Evolutionary conservation across 2,797 vertebrate species (phyloP).

Genomic region (Danionella dracula): DNA sequence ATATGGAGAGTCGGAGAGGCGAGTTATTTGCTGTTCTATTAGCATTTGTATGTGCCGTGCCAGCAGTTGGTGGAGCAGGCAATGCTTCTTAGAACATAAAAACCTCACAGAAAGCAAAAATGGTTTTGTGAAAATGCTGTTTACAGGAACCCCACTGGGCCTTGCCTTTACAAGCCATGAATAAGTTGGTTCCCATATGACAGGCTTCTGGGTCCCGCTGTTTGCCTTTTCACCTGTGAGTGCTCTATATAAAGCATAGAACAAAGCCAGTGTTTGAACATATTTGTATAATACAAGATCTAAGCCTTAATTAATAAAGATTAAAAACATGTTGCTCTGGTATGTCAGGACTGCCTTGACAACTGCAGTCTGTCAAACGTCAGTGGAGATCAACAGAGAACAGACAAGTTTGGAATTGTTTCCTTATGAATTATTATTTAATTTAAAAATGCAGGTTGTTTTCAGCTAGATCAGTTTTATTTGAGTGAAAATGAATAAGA

Average conservation of each 20-base stretch:
- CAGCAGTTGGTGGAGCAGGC: conserved; percentile 27
- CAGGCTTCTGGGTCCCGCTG: conserved; percentile 28
- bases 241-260: conserved; percentile 18
- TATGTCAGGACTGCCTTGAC: background rate
- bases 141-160: conserved; percentile 34
- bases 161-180: conserved; percentile 40
- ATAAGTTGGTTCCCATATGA: conserved; percentile 45
- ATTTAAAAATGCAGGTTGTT: too few species aligned
- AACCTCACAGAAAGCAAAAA: conserved; percentile 23
- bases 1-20: conserved; percentile 21
- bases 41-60: conserved; percentile 32
- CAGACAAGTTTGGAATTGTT: too few species aligned
- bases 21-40: conserved; percentile 35
- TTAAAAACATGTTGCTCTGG: background rate
- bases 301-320: background rate
- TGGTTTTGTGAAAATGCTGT: conserved; percentile 42
- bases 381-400: too few species aligned
- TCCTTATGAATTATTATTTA: too few species aligned
- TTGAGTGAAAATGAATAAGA: too few species aligned
- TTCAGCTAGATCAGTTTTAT: too few species aligned
- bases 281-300: background rate
- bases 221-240: conserved; percentile 36
- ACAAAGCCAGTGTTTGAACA: background rate
- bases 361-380: background rate
- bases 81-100: conserved; percentile 31